Evolutionary conservation across 1,140 invertebrate genomes (phyloP).

Genomic region (Halesus radiatus): DNA sequence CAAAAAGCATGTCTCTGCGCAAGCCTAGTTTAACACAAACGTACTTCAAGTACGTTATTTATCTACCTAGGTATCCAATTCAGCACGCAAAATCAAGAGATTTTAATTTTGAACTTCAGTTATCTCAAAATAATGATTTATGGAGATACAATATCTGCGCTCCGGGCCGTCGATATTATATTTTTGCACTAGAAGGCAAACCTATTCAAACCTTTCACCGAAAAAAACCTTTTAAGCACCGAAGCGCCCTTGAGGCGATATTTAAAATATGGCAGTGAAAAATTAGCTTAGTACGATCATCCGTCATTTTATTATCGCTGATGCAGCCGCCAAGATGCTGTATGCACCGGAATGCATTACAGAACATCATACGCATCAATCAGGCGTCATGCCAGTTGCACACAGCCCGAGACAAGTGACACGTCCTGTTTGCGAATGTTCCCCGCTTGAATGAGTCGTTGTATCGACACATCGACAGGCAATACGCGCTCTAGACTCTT

Average conservation of each 20-base stretch:
- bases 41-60: too few relatives aligned
- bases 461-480: slow-evolving; percentile 24
- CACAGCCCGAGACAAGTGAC: slow-evolving; percentile 9
- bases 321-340: slow-evolving; percentile 1
- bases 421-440: slow-evolving; percentile 26
- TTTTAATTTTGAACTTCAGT: too few relatives aligned
- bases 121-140: not conserved
- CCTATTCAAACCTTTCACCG: too few relatives aligned
- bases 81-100: too few relatives aligned
- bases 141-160: not conserved
- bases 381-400: slow-evolving; percentile 1
- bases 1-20: too few relatives aligned
- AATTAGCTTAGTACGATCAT: not conserved
- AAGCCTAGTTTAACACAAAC: too few relatives aligned
- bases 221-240: too few relatives aligned
- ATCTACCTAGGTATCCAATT: too few relatives aligned
- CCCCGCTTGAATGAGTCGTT: not conserved
- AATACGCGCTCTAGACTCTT: not conserved
- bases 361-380: slow-evolving; percentile 26
- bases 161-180: too few relatives aligned
- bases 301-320: slow-evolving; percentile 8
- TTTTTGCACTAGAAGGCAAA: too few relatives aligned
- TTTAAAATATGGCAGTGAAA: too few relatives aligned
- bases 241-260: too few relatives aligned
- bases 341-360: slow-evolving; percentile 23